phyloP scores from a whole-genome alignment of 2,888 invertebrate species.

The Phasia obesa region DNA sequence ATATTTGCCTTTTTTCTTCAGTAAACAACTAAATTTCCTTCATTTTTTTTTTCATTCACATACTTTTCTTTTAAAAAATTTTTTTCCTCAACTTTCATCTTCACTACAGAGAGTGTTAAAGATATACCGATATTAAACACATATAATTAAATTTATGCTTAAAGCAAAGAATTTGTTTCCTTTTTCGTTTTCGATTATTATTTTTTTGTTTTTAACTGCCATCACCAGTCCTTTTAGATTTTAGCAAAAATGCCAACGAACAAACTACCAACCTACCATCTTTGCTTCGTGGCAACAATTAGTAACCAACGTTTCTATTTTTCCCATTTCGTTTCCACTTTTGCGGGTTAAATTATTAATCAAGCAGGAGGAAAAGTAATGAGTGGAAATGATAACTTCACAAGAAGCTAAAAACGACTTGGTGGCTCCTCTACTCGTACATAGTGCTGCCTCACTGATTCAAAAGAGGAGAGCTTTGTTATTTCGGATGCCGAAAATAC shows the following conservation, averaged over 20 bases:
- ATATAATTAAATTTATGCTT: constrained; percentile 16
- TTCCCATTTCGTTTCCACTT: constrained; percentile 48
- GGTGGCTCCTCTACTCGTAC: neutral
- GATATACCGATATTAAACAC: constrained; percentile 44
- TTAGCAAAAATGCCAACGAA: neutral
- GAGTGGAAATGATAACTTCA: neutral
- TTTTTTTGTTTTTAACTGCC: constrained; percentile 61
- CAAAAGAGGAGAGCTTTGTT: too few relatives aligned
- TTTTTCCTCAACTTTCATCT: neutral
- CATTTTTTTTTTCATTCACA: neutral
- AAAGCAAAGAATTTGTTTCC: constrained; percentile 38
- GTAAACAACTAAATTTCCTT: too few relatives aligned
- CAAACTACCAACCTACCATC: constrained; percentile 13
- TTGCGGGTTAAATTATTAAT: constrained; percentile 74
- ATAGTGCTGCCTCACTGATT: too few relatives aligned
- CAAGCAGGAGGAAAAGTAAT: constrained; percentile 44
- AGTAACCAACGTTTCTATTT: constrained; percentile 41
- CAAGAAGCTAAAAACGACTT: constrained; percentile 6
- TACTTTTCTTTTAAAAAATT: neutral
- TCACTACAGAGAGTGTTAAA: constrained; percentile 45
- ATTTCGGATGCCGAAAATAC: too few relatives aligned
- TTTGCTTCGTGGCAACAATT: constrained; percentile 55
- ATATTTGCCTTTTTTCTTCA: constrained; percentile 1
- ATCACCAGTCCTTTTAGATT: constrained; percentile 64
- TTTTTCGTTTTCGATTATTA: constrained; percentile 5